Conservation (phyloP, 2,888 invertebrate species). For the Tenthredo mesomela region DNA sequence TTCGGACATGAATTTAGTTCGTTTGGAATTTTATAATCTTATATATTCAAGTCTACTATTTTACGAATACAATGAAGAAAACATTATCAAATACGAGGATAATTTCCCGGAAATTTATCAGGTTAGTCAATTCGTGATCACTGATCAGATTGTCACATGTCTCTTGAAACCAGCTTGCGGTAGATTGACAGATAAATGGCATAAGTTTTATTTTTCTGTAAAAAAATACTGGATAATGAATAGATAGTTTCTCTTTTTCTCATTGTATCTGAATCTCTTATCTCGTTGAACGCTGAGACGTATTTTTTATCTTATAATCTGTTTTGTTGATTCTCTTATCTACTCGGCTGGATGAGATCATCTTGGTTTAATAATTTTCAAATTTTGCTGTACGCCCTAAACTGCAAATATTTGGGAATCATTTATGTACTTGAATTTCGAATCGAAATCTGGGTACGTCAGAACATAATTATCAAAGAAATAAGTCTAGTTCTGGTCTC, state of each 20-base stretch:
- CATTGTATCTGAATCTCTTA: not conserved
- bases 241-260: conserved; percentile 17
- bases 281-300: conserved; percentile 34
- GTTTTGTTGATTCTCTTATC: conserved; percentile 29
- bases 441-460: conserved; percentile 57
- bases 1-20: conserved; percentile 42
- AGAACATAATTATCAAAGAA: not conserved
- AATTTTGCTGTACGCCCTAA: not conserved
- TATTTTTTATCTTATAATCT: conserved; percentile 48
- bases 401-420: conserved; percentile 60
- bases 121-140: conserved; percentile 39
- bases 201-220: conserved; percentile 40
- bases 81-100: conserved; percentile 47
- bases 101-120: conserved; percentile 42
- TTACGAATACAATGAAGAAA: conserved; percentile 43
- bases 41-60: conserved; percentile 21
- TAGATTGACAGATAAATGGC: conserved; percentile 42
- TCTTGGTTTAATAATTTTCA: not conserved
- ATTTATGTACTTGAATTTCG: conserved; percentile 63
- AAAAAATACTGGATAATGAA: conserved; percentile 55
- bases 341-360: not conserved
- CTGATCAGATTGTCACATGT: conserved; percentile 48
- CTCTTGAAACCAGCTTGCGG: not conserved
- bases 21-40: conserved; percentile 32
- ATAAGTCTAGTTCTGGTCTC: not conserved